Percentiles rank a stretch among this genome's conserved stretches.
Conservation (phyloP, 2,888 invertebrate species). For the Philaethria dido region DNA sequence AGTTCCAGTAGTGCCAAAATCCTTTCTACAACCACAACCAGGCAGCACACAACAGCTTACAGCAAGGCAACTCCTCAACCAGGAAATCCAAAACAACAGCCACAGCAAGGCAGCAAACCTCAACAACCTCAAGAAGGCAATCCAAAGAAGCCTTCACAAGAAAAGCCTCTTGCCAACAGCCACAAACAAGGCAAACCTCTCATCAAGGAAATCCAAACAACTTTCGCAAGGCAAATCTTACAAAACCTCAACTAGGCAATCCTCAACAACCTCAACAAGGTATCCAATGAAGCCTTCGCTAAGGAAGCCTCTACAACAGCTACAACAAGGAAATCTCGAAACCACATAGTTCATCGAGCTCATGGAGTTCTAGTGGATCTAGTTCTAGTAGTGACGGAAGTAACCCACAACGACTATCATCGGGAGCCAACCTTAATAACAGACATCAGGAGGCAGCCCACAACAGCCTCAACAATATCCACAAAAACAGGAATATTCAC, state of each 20-base stretch:
- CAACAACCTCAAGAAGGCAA: not conserved
- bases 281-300: not conserved
- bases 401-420: not conserved
- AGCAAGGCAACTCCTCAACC: not conserved
- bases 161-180: not conserved
- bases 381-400: too few species aligned
- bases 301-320: not conserved
- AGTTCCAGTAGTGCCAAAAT: too few species aligned
- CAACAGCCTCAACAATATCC: not conserved
- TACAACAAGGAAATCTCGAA: too few species aligned
- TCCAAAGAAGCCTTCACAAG: not conserved
- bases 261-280: not conserved
- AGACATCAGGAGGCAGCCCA: too few species aligned
- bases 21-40: too few species aligned
- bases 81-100: not conserved
- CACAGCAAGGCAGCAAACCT: not conserved
- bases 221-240: not conserved
- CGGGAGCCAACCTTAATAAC: too few species aligned
- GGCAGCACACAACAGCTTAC: not conserved
- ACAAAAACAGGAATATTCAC: not conserved
- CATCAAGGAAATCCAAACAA: not conserved
- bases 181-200: not conserved
- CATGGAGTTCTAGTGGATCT: too few species aligned
- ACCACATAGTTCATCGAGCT: too few species aligned
- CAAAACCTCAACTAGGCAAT: not conserved